Evolutionary conservation across 1,140 invertebrate genomes (phyloP), one percentile per base, ranked within the genome.

Genomic region (Gryon sp.): DNA sequence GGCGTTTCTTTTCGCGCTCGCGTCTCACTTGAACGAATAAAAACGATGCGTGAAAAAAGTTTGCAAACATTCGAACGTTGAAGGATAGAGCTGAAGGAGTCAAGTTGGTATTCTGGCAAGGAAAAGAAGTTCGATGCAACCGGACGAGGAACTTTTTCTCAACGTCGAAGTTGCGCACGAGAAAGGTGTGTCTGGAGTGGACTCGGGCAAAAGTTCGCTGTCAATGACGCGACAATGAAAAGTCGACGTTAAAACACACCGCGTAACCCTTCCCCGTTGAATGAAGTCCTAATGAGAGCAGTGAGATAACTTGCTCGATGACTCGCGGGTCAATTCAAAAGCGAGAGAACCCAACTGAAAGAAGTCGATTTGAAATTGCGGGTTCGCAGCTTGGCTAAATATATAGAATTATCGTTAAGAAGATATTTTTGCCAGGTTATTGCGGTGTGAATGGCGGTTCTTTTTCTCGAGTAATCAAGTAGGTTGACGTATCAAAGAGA

Each of bases 221-320:
- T 57, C 69, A 63, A 73, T 72, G 69, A 50, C 34, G 50, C 40
- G 52, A 59, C 59, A 65, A 74, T 74, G 60, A 74, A 74, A 74
- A 74, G 60, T 60, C 60, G 15, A 4, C 28, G 59, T 26, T 73
- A 65, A 65, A 74, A 65, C 59, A 65, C 50, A 57, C 46, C 20
- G 28, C 40, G 24, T 15, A 26, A 50, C 8, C 32, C 32, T 18
- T 14, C 36, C 16, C 19, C 22, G 7, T 24, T 72, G 70, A 74
- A 74, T 74, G 70, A 74, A 14, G 18, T 36, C 38, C 46, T 74
- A 60, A 74, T 74, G 70, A 74, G 34, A 32, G 32, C 60, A 2
- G 52, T n/a, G 24, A 30, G 36, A 66, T 66, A 55, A 65, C 36
- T 65, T 38, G 26, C 40, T 26, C 4, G 57, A 72, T 72, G 48